Conservation (phyloP, 2,113 vertebrate genomes). For the Empidonax traillii region DNA sequence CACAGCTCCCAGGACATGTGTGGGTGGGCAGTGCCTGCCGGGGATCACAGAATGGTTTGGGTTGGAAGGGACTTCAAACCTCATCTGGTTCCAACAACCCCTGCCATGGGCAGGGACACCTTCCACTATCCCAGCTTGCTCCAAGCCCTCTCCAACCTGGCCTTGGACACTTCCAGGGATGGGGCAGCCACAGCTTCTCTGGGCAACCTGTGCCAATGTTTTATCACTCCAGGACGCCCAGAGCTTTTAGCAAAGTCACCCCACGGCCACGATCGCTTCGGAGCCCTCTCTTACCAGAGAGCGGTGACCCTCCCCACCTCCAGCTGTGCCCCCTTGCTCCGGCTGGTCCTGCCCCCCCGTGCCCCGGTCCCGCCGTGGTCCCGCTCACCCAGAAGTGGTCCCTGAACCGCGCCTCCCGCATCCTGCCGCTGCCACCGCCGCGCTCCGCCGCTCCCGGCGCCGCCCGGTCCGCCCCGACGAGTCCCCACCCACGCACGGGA, state of each 20-base stretch:
- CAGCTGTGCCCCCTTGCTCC: not conserved
- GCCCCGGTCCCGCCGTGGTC: not conserved
- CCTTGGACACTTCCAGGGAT: not conserved
- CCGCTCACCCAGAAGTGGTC: conserved; percentile 90
- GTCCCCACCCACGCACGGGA: not conserved
- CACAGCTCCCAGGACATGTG: not conserved
- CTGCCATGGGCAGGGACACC: not conserved
- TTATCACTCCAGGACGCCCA: not conserved
- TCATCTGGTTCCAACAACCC: not conserved
- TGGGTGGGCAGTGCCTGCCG: not conserved
- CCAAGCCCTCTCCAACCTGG: fast-evolving
- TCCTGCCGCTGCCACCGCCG: not conserved
- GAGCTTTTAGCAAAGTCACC: not conserved
- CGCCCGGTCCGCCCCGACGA: not conserved
- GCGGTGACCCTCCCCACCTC: not conserved
- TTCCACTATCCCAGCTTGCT: not conserved
- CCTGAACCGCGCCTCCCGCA: conserved; percentile 85
- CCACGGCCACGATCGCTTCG: fast-evolving
- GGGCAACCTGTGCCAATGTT: not conserved
- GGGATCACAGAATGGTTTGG: not conserved
- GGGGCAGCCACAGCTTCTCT: not conserved
- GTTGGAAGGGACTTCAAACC: not conserved
- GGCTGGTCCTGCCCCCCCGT: not conserved
- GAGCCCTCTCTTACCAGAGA: not conserved
- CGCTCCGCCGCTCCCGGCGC: not conserved